Conservation (phyloP, 2,888 invertebrate species). For the Machimus rusticus region DNA sequence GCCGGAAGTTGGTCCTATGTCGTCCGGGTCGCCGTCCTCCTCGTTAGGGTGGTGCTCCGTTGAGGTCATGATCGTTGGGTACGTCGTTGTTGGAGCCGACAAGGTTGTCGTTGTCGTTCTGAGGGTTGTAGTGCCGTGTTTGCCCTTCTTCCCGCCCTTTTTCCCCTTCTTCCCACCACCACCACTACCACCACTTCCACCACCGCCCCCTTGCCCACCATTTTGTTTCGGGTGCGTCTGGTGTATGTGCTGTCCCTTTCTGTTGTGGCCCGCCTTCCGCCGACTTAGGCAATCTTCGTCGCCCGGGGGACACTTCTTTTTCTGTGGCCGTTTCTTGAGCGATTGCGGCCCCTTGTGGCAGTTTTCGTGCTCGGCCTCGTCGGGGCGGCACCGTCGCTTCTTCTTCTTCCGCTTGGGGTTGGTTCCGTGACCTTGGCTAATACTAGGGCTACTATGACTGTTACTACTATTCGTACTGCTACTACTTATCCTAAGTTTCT, state of each 20-base stretch:
- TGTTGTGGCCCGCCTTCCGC: conserved; percentile 22
- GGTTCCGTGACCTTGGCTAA: conserved; percentile 40
- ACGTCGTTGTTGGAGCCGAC: conserved; percentile 10
- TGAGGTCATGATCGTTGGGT: conserved; percentile 47
- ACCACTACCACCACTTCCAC: conserved; percentile 45
- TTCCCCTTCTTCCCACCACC: conserved; percentile 15
- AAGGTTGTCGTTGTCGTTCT: neutral
- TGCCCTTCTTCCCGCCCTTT: conserved; percentile 47
- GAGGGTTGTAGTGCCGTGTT: conserved; percentile 44
- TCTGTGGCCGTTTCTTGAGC: conserved; percentile 51
- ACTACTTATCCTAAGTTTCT: conserved; percentile 43
- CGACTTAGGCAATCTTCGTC: conserved; percentile 31
- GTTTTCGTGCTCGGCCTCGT: conserved; percentile 58
- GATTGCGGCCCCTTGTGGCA: conserved; percentile 54
- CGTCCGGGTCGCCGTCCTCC: conserved; percentile 36
- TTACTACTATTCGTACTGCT: conserved; percentile 50
- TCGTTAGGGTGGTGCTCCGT: conserved; percentile 50
- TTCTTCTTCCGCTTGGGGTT: conserved; percentile 55
- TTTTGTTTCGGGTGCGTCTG: conserved; percentile 24
- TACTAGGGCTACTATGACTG: conserved; percentile 52
- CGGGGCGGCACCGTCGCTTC: conserved; percentile 56
- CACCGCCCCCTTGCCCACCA: conserved; percentile 42
- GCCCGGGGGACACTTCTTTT: conserved; percentile 31
- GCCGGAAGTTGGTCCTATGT: neutral
- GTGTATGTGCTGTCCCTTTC: conserved; percentile 44